Base-by-base conservation (phyloP, 2,888 invertebrate species). In the Plagodis dolabraria region DNA sequence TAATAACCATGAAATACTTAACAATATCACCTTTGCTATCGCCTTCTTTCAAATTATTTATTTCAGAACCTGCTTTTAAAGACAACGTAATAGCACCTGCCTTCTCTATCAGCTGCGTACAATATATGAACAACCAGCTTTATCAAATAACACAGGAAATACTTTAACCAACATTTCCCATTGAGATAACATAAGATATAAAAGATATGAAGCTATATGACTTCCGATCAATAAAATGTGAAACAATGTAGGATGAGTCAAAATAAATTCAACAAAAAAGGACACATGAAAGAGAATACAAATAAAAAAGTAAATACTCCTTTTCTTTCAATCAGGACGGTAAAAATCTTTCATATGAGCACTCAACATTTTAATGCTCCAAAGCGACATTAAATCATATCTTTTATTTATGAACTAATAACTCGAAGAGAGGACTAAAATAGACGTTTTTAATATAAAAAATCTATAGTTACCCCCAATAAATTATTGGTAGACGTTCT, bases 401-500 rank as follows among this genome's bases (percentile, higher is more conserved):
- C 69, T 80, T 77, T 81, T 82, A 85, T 86, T 85, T 86, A 86
- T 80, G 83, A 79, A 82, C 75, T 81, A 80, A 82, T 82, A 85
- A 83, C 81, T 74, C 68, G 69, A 74, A 76, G 71, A 73, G 79
- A 84, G 82, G 83, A 88, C 81, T 75, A 84, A 88, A 87, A 87
- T 89, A 86, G 86, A 84, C 76, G 72, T 75, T 72, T 67, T 65
- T 22, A 22, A 70, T 82, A 84, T 89, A 90, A 91, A 91, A 90
- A 87, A 84, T 85, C 84, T 81, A 85, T 90, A 52, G 49, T 57
- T 53, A 86, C 81, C 79, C 75, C 82, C 80, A 82, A 92, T 92
- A 91, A 90, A 90, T 91, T 87, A 88, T 89, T 75, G 82, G 81
- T 83, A 89, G 88, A 87, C 86, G 85, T 86, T 87, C 84, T 91